A percentile compares a stretch with the other conserved stretches of the same genome.
phyloP scores from a whole-genome alignment of 2,113 vertebrate species.

The Rhinolophus sinicus region DNA sequence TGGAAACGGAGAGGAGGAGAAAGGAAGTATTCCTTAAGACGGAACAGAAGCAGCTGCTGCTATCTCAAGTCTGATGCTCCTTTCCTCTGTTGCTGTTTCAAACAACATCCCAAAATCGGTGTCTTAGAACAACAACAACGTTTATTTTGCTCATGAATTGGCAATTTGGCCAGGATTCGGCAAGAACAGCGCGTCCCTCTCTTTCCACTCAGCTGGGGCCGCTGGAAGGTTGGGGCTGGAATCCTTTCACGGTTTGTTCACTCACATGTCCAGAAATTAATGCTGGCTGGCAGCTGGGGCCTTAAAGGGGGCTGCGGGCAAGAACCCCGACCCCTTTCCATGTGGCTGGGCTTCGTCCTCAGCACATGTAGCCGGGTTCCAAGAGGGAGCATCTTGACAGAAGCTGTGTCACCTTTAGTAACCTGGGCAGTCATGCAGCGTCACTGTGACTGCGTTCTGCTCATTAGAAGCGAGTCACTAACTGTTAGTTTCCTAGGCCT shows the following conservation, averaged over 20 bases:
- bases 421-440: background rate
- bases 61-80: background rate
- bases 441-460: background rate
- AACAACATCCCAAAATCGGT: background rate
- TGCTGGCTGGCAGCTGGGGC: background rate
- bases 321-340: background rate
- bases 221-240: background rate
- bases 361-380: background rate
- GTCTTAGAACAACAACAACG: background rate
- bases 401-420: background rate
- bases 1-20: background rate
- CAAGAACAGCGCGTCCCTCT: background rate
- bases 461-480: background rate
- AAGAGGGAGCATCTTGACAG: background rate
- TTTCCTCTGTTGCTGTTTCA: constrained; percentile 29
- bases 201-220: background rate
- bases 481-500: background rate
- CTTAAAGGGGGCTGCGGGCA: background rate
- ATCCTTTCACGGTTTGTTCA: background rate
- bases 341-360: background rate
- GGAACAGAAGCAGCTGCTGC: background rate
- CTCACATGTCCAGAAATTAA: background rate
- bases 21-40: background rate
- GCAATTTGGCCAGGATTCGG: background rate
- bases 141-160: constrained; percentile 52